Base-by-base conservation (phyloP, 2,888 invertebrate genomes). In the Drosophila phalerata region DNA sequence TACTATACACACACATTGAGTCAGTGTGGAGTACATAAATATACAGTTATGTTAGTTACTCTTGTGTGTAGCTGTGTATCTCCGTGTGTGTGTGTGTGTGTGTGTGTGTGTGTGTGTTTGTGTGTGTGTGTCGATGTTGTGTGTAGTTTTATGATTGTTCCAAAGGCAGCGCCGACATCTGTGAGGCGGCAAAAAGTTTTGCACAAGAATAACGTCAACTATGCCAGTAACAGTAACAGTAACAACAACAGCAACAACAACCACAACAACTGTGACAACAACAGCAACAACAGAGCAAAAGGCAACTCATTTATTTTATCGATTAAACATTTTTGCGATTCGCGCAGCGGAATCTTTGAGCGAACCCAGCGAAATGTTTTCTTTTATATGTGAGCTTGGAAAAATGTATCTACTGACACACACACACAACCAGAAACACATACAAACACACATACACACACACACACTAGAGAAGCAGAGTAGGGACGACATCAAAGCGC, bases 321-420 rank as follows among this genome's bases (percentile, higher is more conserved):
- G 90, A 90, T 90, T 90, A 90, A 90, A 90, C 90, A 90, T 91
- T 90, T 85, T 86, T 86, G 85, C 87, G 85, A 88, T 86, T 86
- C 85, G 87, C 89, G 87, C 79, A 86, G 87, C 87, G 85, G 87
- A 86, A 86, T 86, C 85, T 86, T 81, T 75, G 77, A 83, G 70
- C 67, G 63, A 79, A 67, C 68, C 66, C 64, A 74, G 71, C 63
- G 64, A 81, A 72, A 86, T 84, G 75, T 78, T 68, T 60, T 61
- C 64, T 79, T 22, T 2, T 22, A 68, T 71, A 75, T 75, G 73
- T 57, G 73, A 56, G 79, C 75, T 79, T 80, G 69, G 72, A 77
- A 73, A 80, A 84, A 85, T 82, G 83, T 86, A 88, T 88, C 88
- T 85, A 78, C 88, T 83, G 68, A 76, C 76, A 79, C 56, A 78